Conservation (phyloP, 2,113 vertebrate genomes). For the Nannobrachium achirus region DNA sequence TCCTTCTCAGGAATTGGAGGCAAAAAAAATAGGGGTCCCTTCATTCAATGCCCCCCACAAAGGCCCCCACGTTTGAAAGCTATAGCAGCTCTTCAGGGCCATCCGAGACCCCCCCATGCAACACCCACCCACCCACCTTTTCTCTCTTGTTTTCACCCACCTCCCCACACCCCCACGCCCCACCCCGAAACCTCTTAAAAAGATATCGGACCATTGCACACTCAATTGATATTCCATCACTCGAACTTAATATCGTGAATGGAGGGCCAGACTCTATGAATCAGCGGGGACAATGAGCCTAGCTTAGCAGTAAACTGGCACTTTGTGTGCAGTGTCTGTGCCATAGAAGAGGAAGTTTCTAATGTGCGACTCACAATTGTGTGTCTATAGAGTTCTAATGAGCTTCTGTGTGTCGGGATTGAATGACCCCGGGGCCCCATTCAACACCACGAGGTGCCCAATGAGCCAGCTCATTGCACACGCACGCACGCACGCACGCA, state of each 20-base stretch:
- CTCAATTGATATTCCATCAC: slow-evolving; percentile 81
- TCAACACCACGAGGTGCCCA: slow-evolving; percentile 91
- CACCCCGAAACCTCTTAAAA: slow-evolving; percentile 75
- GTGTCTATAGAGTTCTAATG: slow-evolving; percentile 98
- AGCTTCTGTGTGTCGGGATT: slow-evolving; percentile 93
- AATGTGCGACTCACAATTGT: slow-evolving; percentile 92
- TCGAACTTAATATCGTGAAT: slow-evolving; percentile 83
- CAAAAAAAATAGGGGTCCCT: slow-evolving; percentile 64
- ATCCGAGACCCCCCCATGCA: slow-evolving; percentile 72
- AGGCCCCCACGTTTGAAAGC: slow-evolving; percentile 67
- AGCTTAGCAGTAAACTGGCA: slow-evolving; percentile 92
- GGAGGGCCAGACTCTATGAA: slow-evolving; percentile 81
- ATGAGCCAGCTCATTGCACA: slow-evolving; percentile 90
- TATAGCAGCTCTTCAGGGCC: slow-evolving; percentile 63
- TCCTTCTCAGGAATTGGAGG: slow-evolving; percentile 66
- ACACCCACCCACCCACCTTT: no score
- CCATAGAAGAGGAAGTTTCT: slow-evolving; percentile 89
- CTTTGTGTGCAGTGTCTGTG: slow-evolving; percentile 89
- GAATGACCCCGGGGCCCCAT: slow-evolving; percentile 86
- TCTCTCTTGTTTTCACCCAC: slow-evolving; percentile 58
- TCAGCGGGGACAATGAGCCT: slow-evolving; percentile 83
- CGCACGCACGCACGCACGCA: slow-evolving; percentile 11
- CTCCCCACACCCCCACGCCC: no score
- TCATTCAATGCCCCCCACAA: slow-evolving; percentile 71
- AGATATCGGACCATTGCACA: slow-evolving; percentile 75